These are phyloP conservation scores for Dynastes grantii DNA, from an alignment of 2,888 invertebrate genomes.

Conservation along the genomic window DNA sequence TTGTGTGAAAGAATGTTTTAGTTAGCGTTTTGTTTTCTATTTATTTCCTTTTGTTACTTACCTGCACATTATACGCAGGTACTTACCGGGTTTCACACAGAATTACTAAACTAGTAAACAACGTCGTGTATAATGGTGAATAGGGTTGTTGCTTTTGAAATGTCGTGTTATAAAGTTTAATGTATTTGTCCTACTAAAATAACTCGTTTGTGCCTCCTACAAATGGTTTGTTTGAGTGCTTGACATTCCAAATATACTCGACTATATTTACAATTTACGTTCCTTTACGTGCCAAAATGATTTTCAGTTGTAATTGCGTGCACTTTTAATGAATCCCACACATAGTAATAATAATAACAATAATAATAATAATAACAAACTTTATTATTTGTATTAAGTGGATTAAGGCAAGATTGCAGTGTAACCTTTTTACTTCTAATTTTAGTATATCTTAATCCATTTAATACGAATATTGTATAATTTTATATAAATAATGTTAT, in stretches of 20 bases:
- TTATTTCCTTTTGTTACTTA: not conserved
- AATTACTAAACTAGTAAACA: constrained; percentile 6
- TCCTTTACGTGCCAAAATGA: not conserved
- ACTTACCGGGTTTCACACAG: constrained; percentile 19
- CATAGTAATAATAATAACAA: too few relatives aligned
- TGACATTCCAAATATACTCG: not conserved
- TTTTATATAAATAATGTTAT: too few relatives aligned
- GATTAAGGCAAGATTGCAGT: too few relatives aligned
- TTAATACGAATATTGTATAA: too few relatives aligned
- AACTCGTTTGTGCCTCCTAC: not conserved
- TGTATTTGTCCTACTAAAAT: constrained; percentile 10
- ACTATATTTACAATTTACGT: not conserved
- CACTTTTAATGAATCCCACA: too few relatives aligned
- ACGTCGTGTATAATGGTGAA: not conserved
- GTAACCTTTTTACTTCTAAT: too few relatives aligned
- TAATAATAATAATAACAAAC: too few relatives aligned
- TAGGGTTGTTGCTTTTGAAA: constrained; percentile 19
- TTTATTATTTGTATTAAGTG: too few relatives aligned
- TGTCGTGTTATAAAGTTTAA: not conserved
- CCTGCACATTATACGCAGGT: not conserved
- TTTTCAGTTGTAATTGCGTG: too few relatives aligned
- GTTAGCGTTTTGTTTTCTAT: constrained; percentile 1
- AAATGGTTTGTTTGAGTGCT: too few relatives aligned
- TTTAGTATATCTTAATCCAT: too few relatives aligned
- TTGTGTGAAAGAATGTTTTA: not conserved